Evolutionary conservation across 1,140 invertebrate species (phyloP).

Genomic region (Harlomillsia oculata): DNA sequence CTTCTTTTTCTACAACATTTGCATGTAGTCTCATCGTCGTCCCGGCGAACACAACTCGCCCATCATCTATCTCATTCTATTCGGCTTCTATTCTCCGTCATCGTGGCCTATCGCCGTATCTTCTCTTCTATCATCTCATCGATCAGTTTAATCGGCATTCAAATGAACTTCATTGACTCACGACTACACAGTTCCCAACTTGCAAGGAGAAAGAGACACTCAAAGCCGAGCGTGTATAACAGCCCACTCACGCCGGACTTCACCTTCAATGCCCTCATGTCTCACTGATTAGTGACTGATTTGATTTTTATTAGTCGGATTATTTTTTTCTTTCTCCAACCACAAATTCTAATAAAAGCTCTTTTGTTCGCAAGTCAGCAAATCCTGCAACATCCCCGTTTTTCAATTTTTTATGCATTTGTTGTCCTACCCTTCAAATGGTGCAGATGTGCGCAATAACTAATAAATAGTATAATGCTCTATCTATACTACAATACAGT

Average conservation of each 20-base stretch:
- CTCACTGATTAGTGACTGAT: slow-evolving; percentile 9
- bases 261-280: not conserved
- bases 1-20: too few relatives aligned
- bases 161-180: slow-evolving; percentile 18
- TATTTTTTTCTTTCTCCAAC: not conserved
- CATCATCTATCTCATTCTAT: too few relatives aligned
- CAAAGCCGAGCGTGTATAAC: not conserved
- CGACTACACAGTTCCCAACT: not conserved
- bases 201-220: not conserved
- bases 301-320: slow-evolving; percentile 11
- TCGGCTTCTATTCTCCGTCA: slow-evolving; percentile 5
- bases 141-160: slow-evolving; percentile 16
- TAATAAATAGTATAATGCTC: too few relatives aligned
- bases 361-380: too few relatives aligned
- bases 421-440: too few relatives aligned
- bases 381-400: too few relatives aligned
- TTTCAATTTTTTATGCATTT: too few relatives aligned
- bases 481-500: too few relatives aligned
- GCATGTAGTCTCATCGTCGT: too few relatives aligned
- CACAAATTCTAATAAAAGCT: not conserved
- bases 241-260: not conserved
- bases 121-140: slow-evolving; percentile 6
- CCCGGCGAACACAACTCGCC: too few relatives aligned
- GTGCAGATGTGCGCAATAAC: too few relatives aligned
- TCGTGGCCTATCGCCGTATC: slow-evolving; percentile 1